Percentiles rank a stretch among this genome's conserved stretches.
These are phyloP conservation scores for Drosophila nr. medialis DNA, from an alignment of 2,888 invertebrate species.

Conservation along the genomic window DNA sequence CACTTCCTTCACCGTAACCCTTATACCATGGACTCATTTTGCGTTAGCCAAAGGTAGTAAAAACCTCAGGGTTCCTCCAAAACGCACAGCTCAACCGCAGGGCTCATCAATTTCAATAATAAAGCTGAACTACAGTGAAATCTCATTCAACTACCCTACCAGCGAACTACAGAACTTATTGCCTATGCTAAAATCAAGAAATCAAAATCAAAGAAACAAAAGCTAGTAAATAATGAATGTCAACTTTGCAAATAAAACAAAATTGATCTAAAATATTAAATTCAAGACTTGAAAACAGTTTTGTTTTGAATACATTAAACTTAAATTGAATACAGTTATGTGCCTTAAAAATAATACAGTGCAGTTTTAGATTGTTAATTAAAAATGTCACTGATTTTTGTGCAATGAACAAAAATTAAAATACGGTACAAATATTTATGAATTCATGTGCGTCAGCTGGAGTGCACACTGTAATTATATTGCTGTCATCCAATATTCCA, in stretches of 20 bases:
- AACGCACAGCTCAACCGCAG: conserved; percentile 34
- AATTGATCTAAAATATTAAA: neutral
- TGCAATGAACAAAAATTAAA: neutral
- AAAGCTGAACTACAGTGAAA: conserved; percentile 34
- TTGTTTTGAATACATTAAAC: too few species aligned
- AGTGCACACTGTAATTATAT: conserved; percentile 48
- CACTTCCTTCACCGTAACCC: neutral
- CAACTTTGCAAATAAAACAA: neutral
- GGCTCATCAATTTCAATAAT: conserved; percentile 62
- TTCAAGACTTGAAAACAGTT: neutral
- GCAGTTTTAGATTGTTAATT: neutral
- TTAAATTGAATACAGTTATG: too few species aligned
- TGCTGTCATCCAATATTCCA: conserved; percentile 38
- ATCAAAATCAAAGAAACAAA: neutral
- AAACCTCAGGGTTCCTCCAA: neutral
- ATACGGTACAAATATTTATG: neutral
- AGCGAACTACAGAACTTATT: conserved; percentile 17
- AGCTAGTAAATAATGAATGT: neutral
- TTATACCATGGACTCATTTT: conserved; percentile 16
- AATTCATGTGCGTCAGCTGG: neutral
- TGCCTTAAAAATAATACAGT: too few species aligned
- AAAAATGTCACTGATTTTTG: neutral
- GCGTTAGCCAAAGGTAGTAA: conserved; percentile 22
- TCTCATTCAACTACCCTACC: conserved; percentile 45
- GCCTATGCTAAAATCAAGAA: neutral